phyloP scores from a whole-genome alignment of 2,113 vertebrate species.

The Chaenogobius annularis region DNA sequence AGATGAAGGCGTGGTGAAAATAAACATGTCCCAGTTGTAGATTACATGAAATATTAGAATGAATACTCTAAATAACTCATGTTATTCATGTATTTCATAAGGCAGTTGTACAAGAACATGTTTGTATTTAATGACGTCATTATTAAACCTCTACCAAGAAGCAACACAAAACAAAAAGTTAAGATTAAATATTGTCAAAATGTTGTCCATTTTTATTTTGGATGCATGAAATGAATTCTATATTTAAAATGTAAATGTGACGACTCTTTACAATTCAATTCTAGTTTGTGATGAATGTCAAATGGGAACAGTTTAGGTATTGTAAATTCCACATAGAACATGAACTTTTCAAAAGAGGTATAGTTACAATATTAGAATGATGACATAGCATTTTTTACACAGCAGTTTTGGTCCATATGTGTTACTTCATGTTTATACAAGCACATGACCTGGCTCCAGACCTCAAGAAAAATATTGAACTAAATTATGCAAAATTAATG shows the following conservation, averaged over 20 bases:
- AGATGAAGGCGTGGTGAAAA: slow-evolving; percentile 12
- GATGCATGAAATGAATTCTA: not conserved
- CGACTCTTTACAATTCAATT: not conserved
- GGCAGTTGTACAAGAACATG: slow-evolving; percentile 21
- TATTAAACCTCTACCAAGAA: slow-evolving; percentile 1
- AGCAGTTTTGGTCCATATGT: slow-evolving; percentile 12
- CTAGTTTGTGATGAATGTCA: not conserved
- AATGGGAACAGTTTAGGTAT: not conserved
- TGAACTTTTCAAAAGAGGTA: slow-evolving; percentile 1
- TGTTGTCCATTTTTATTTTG: not conserved
- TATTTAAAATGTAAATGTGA: not conserved
- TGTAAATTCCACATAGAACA: not conserved
- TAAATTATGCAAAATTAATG: not conserved
- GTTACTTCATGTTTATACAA: slow-evolving; percentile 3
- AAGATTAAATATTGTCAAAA: not conserved
- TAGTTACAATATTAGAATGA: not conserved
- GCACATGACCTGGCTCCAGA: slow-evolving; percentile 1
- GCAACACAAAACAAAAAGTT: not conserved
- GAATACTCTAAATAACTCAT: not conserved
- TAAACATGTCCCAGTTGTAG: not conserved
- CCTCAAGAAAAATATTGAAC: not conserved
- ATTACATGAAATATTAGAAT: not conserved
- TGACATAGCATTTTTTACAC: slow-evolving; percentile 12
- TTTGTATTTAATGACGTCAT: not conserved
- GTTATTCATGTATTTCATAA: slow-evolving; percentile 4